Conservation (phyloP, 2,113 vertebrate species). For the Pomatorhinus ruficollis region DNA sequence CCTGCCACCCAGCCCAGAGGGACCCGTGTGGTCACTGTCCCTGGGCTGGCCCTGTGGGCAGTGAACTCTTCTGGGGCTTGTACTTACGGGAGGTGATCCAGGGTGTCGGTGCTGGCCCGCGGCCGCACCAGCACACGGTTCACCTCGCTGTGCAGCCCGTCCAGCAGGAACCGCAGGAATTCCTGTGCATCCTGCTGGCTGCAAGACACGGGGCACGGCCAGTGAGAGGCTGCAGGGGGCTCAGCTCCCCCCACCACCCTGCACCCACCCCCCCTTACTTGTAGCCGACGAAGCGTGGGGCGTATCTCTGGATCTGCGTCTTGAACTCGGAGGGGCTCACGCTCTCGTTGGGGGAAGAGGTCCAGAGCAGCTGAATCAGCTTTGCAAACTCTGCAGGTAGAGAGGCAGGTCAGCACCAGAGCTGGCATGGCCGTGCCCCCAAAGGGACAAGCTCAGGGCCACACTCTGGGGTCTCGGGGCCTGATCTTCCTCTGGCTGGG, state of each 20-base stretch:
- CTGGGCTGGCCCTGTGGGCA: background rate
- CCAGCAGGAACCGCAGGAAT: conserved; percentile 91
- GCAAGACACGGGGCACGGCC: background rate
- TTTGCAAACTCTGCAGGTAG: conserved; percentile 86
- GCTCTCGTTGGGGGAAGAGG: conserved; percentile 83
- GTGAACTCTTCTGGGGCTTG: fast-evolving
- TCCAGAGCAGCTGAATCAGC: conserved; percentile 91
- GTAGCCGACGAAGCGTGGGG: conserved; percentile 92
- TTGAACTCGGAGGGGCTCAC: conserved; percentile 93
- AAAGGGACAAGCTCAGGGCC: background rate
- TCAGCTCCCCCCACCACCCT: fast-evolving
- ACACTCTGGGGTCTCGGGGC: fast-evolving
- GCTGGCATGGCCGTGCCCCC: background rate
- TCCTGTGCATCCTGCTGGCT: conserved; percentile 98
- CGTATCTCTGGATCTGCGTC: conserved; percentile 92
- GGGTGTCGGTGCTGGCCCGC: conserved; percentile 73
- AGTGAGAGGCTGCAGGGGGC: background rate
- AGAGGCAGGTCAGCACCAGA: background rate
- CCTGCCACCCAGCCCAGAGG: background rate
- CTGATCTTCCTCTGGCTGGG: background rate
- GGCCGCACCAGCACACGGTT: conserved; percentile 84
- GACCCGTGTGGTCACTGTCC: fast-evolving
- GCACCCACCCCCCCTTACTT: conserved; percentile 76
- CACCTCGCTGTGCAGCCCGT: conserved; percentile 92
- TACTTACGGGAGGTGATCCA: conserved; percentile 91